Conservation (phyloP, 2,888 invertebrate genomes). For the Andrena camellia region DNA sequence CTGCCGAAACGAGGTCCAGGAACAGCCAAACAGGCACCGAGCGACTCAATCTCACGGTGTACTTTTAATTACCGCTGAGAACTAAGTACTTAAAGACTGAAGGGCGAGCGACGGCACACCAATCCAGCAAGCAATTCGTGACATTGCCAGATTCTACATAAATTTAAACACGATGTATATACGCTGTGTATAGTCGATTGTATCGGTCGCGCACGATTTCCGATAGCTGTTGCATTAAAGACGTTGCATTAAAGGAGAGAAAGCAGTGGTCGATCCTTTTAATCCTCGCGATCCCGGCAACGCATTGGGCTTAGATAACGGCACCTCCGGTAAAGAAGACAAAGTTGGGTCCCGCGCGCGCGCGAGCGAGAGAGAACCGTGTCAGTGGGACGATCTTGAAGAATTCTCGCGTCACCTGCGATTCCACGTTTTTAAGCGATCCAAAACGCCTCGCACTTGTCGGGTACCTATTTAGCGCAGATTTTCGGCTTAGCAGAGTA, state of each 20-base stretch:
- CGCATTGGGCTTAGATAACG: too few species aligned
- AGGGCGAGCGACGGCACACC: not conserved
- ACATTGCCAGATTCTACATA: slow-evolving; percentile 23
- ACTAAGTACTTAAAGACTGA: slow-evolving; percentile 45
- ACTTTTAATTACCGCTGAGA: slow-evolving; percentile 86
- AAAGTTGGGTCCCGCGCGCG: not conserved
- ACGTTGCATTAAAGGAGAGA: slow-evolving; percentile 7
- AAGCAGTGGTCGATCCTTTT: too few species aligned
- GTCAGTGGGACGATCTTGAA: slow-evolving; percentile 62
- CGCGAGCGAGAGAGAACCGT: slow-evolving; percentile 54
- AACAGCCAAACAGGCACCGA: slow-evolving; percentile 84
- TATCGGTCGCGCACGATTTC: not conserved
- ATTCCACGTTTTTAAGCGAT: not conserved
- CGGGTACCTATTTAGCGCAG: too few species aligned
- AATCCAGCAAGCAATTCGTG: not conserved
- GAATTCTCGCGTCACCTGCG: not conserved
- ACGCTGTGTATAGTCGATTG: slow-evolving; percentile 34
- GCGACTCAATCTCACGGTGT: slow-evolving; percentile 90
- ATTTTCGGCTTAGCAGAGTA: too few species aligned
- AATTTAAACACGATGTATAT: slow-evolving; percentile 42
- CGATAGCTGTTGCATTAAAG: slow-evolving; percentile 47
- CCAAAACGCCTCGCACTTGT: not conserved
- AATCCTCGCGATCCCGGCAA: too few species aligned
- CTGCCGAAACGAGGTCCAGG: slow-evolving; percentile 84
- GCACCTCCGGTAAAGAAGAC: not conserved